Evolutionary conservation across 2,113 vertebrate species (phyloP), one percentile per base, ranked within the genome.

Genomic region (Ailuropoda melanoleuca): DNA sequence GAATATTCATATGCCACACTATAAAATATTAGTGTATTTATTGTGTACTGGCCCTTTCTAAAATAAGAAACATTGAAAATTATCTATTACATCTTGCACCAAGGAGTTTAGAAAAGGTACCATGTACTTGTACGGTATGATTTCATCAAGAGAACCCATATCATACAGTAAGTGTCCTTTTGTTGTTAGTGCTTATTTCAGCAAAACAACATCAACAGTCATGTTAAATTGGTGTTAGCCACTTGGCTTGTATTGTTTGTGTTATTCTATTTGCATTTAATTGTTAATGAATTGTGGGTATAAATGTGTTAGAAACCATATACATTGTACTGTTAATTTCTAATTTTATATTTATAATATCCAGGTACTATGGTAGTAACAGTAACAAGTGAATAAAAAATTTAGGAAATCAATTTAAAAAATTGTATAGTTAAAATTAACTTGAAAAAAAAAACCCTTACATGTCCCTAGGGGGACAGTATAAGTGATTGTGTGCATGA

Each of bases 321-420:
- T 77, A 62, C 8, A 86, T 15, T 88, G 48, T 96, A 6, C 19
- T 66, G 68, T 85, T 93, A 81, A 78, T 93, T 80, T 93, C 68
- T 85, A 75, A 81, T 85, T 81, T 92, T 87, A 70, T 82, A 24
- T 81, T 78, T 70, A 66, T 80, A 80, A 53, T 80, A 90, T 93
- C 83, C 81, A 92, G 34, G 19, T 53, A 55, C 37, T 62, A 43
- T 64, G 37, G 77, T 72, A 55, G 56, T 55, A 80, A 86, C 95
- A 92, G 34, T 53, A 43, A 77, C 46, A 91, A 95, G 2, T 26
- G 62, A 81, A 80, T 60, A 62, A 68, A 81, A 82, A 68, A 58
- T 86, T 10, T 81, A 93, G 29, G 34, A 78, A 88, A 92, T 89
- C 26, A 60, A 53, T 37, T 19, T 26, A 50, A 46, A 74, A 75